Base-by-base conservation (phyloP, 2,888 invertebrate genomes). In the Synanthedon myopaeformis region DNA sequence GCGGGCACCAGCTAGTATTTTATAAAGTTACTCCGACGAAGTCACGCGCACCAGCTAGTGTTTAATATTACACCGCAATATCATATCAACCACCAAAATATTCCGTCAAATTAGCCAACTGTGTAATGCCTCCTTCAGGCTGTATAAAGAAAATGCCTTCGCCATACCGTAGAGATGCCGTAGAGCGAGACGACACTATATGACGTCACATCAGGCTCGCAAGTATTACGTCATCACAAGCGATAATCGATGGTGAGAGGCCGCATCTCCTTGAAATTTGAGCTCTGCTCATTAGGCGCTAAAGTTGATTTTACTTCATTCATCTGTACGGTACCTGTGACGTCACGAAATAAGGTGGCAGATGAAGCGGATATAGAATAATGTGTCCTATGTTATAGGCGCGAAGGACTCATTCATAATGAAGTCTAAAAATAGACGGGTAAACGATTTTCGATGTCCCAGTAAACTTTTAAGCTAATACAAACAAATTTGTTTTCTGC, bases 141-240 rank as follows among this genome's bases (percentile, higher is more conserved):
- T 14, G 45, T 12, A 45, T n/a, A 45, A 45, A 45, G 45, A 45
- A 45, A 45, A 45, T 45, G 12, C 45, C 45, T 45, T 45, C 3
- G 45, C 49, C 49, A 17, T 19, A 14, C 17, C 23, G 23, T 17
- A 12, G 61, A 71, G 51, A 17, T 19, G 8, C 17, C 23, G 23
- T 17, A 12, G 61, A 71, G 51, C 17, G 62, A 63, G 66, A 63
- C 35, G 19, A 54, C 52, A 48, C 4, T 41, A 56, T 51, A 61
- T 71, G 71, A 74, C 72, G 73, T 74, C 72, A 72, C 60, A 62
- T 53, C 3, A 61, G 65, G 59, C 62, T n/a, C 54, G 70, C 62
- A 8, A 56, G 51, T 66, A 58, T 61, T 59, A 65, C 69, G 69
- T 66, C 70, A 49, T 49, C 14, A 49, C 19, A 49, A 13, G 23